Evolutionary conservation across 2,797 vertebrate species (phyloP).

Genomic region (Botia almorhae): DNA sequence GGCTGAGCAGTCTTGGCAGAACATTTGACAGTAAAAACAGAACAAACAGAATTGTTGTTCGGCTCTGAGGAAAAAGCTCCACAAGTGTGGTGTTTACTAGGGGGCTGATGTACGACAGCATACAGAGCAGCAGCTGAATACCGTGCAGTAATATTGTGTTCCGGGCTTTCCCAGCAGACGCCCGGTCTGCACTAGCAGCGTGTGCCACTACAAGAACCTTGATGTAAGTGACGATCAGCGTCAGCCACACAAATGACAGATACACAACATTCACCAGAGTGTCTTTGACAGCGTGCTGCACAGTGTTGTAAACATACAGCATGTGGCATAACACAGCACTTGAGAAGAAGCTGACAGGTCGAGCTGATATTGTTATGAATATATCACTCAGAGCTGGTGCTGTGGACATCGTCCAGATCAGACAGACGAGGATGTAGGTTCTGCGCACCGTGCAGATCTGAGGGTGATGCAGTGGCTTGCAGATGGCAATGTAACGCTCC

Average conservation of each 20-base stretch:
- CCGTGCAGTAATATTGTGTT: slow-evolving; percentile 71
- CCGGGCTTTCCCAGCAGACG: slow-evolving; percentile 60
- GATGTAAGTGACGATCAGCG: slow-evolving; percentile 65
- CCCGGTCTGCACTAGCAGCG: slow-evolving; percentile 22
- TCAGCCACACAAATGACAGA: slow-evolving; percentile 62
- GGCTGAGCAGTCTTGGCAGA: slow-evolving; percentile 68
- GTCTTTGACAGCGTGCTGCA: slow-evolving; percentile 38
- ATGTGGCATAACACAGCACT: slow-evolving; percentile 24
- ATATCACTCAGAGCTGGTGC: slow-evolving; percentile 53
- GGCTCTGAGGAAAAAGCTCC: slow-evolving; percentile 36
- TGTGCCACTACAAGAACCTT: slow-evolving; percentile 60
- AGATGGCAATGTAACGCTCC: too few species aligned
- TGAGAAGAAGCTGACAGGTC: slow-evolving; percentile 47
- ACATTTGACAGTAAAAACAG: slow-evolving; percentile 58
- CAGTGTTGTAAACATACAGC: slow-evolving; percentile 14
- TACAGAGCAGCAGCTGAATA: slow-evolving; percentile 66
- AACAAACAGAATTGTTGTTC: slow-evolving; percentile 45
- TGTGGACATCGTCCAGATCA: not conserved
- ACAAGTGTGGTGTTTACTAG: not conserved
- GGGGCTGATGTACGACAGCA: slow-evolving; percentile 57
- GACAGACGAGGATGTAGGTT: too few species aligned
- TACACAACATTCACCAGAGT: slow-evolving; percentile 48
- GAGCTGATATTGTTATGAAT: slow-evolving; percentile 46
- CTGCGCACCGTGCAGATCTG: too few species aligned
- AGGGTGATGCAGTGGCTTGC: too few species aligned